Evolutionary conservation across 2,797 vertebrate genomes (phyloP).

Genomic region (Tenualosa ilisha): DNA sequence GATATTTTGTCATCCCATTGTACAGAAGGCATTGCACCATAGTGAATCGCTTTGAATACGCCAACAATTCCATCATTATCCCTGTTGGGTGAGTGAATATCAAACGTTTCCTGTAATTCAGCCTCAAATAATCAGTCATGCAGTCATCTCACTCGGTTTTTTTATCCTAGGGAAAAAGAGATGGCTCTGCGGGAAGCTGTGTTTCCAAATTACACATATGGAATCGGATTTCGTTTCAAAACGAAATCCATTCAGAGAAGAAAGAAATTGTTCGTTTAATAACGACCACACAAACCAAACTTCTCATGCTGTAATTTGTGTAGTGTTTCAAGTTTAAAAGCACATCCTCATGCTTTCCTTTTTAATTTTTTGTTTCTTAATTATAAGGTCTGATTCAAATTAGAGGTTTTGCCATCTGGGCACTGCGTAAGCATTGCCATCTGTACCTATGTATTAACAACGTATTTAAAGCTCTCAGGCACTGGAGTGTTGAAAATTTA

Average conservation of each 20-base stretch:
- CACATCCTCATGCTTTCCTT: constrained; percentile 86
- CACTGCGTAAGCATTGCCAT: constrained; percentile 90
- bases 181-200: constrained; percentile 14
- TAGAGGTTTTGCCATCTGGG: constrained; percentile 93
- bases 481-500: neutral
- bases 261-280: constrained; percentile 64
- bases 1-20: neutral
- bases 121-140: neutral
- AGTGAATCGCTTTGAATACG: neutral
- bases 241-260: constrained; percentile 33
- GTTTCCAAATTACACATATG: constrained; percentile 32
- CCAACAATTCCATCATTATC: neutral
- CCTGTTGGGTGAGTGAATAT: neutral
- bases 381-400: constrained; percentile 94
- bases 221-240: constrained; percentile 31
- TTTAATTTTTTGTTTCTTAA: constrained; percentile 95
- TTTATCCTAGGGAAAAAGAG: constrained; percentile 15
- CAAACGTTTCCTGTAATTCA: neutral
- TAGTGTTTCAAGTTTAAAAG: constrained; percentile 76
- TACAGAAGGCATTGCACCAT: neutral
- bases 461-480: constrained; percentile 72
- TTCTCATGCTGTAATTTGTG: constrained; percentile 74
- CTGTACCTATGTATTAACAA: constrained; percentile 88
- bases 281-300: constrained; percentile 69
- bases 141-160: constrained; percentile 1